Base-by-base conservation (phyloP, 2,797 vertebrate genomes). In the Rhinophrynus dorsalis region DNA sequence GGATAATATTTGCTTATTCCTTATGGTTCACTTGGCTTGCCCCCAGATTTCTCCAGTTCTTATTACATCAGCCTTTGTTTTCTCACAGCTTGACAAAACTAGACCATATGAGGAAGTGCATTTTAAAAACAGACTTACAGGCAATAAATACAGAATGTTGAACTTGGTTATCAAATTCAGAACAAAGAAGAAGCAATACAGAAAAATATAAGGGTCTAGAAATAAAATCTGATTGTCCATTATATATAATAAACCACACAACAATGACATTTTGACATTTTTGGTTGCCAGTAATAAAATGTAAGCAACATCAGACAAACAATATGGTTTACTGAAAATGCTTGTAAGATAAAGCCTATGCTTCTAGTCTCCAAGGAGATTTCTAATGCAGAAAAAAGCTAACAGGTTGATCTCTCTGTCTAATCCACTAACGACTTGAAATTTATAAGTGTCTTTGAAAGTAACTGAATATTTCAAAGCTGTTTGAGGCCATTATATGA, bases 401-500 rank as follows among this genome's bases (percentile, higher is more conserved):
- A 51, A 65, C 60, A 56, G 52, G 67, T 50, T 64, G 60, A 58
- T 64, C 60, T 64, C 51, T 62, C 42, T 50, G 44, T 40, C 61
- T 72, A 72, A 65, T 65, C 68, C 44, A 64, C 60, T 64, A 72
- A 72, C 20, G 11, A 72, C 68, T 57, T 58, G 24, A 65, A 57
- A 72, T 65, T 58, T 65, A 72, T 65, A 64, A 64, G 32, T 42
- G 51, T 64, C 50, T 71, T 58, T 72, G 20, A 65, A 72, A 72
- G 33, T 57, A 72, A 64, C 40, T 65, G 54, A 59, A 65, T 65
- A 72, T 65, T 72, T 72, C 33, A 72, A 51, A 64, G 60, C 60
- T 20, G 54, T 65, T 64, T 72, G 38, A 71, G 68, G 32, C 52
- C 40, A 72, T 65, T 64, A 64, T 64, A 58, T 72, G 52, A 72